Conservation (phyloP, 1,140 invertebrate genomes). For the Lysiphlebus fabarum region DNA sequence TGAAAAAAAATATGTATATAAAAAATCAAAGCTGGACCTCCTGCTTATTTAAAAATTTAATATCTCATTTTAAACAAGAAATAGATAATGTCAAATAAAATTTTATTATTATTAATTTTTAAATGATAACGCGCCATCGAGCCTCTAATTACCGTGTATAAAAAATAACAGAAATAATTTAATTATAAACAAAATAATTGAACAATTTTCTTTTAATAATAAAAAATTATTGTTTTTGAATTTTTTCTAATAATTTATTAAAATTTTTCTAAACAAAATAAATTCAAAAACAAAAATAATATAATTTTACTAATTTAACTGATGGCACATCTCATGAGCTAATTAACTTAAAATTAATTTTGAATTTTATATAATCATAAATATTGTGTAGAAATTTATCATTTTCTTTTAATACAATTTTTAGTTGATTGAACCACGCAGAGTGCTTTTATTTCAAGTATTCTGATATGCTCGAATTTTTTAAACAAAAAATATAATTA, state of each 20-base stretch:
- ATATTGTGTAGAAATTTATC: neutral
- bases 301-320: constrained; percentile 18
- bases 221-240: constrained; percentile 31
- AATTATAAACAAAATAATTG: too few relatives aligned
- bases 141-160: constrained; percentile 37
- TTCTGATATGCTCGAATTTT: constrained; percentile 34
- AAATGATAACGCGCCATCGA: neutral
- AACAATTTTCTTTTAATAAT: constrained; percentile 37
- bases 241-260: constrained; percentile 16
- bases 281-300: constrained; percentile 48
- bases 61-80: too few relatives aligned
- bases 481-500: constrained; percentile 2
- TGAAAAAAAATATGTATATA: too few relatives aligned
- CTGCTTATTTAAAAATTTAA: too few relatives aligned
- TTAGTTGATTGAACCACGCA: constrained; percentile 10
- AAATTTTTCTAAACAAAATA: constrained; percentile 27
- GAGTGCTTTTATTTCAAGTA: neutral
- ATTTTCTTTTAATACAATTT: neutral
- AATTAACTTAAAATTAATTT: neutral
- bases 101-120: too few relatives aligned
- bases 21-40: too few relatives aligned
- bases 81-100: too few relatives aligned
- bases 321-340: constrained; percentile 11
- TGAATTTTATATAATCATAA: neutral
- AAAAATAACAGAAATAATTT: constrained; percentile 35